Conservation (phyloP, 2,888 invertebrate species). For the Trichopoda pennipes region DNA sequence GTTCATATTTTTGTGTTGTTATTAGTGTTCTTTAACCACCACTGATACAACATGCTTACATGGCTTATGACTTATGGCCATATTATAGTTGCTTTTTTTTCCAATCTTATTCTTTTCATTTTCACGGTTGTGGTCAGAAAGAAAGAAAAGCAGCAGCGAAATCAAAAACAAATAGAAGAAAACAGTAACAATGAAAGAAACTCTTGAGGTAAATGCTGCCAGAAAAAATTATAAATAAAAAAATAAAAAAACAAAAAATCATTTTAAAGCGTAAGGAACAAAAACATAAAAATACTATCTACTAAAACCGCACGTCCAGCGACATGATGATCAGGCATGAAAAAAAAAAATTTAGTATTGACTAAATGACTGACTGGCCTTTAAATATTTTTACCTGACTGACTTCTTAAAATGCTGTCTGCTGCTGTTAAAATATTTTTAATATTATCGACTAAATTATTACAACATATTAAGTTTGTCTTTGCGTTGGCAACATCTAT, state of each 20-base stretch:
- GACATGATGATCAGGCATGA: constrained; percentile 57
- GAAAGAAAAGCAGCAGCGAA: constrained; percentile 42
- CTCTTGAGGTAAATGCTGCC: constrained; percentile 55
- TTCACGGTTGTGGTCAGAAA: constrained; percentile 66
- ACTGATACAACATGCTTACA: constrained; percentile 9
- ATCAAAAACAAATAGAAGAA: constrained; percentile 10
- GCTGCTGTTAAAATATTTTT: not conserved
- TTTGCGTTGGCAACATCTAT: not conserved
- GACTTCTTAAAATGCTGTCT: constrained; percentile 46
- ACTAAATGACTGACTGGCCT: constrained; percentile 56
- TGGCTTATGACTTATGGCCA: constrained; percentile 66
- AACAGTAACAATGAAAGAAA: constrained; percentile 55
- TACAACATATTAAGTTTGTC: not conserved
- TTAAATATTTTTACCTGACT: constrained; percentile 50
- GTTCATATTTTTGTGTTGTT: constrained; percentile 18
- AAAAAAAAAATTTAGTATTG: constrained; percentile 30
- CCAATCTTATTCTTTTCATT: constrained; percentile 47
- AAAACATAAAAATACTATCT: constrained; percentile 36
- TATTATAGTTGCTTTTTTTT: constrained; percentile 59
- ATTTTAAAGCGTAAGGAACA: constrained; percentile 38
- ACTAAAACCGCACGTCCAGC: constrained; percentile 47
- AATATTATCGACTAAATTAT: not conserved
- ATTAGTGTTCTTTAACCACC: constrained; percentile 22
- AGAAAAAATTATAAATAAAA: constrained; percentile 30
- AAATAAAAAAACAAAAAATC: constrained; percentile 25